Evolutionary conservation across 2,797 vertebrate genomes (phyloP).

Genomic region (Vespertilio murinus): DNA sequence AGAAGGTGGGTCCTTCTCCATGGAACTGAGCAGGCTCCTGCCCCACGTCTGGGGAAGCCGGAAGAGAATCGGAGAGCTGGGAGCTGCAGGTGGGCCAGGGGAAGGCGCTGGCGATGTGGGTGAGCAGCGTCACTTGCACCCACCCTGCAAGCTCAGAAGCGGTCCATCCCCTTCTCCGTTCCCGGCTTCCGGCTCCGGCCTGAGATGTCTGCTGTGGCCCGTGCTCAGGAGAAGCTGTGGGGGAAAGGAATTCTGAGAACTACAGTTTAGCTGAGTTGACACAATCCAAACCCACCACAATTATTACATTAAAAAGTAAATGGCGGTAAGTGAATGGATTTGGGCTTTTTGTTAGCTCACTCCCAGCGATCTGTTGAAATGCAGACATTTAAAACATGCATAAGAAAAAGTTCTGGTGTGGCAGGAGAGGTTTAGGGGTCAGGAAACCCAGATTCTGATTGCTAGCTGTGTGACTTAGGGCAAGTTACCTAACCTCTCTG

Average conservation of each 20-base stretch:
- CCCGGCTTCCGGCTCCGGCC: accelerated
- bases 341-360: neutral
- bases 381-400: neutral
- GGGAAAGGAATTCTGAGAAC: neutral
- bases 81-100: accelerated
- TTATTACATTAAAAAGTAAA: neutral
- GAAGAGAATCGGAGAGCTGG: accelerated
- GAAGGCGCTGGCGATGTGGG: accelerated
- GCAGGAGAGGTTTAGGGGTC: neutral
- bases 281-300: neutral
- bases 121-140: accelerated
- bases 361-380: neutral
- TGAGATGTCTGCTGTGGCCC: neutral
- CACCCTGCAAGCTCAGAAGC: accelerated
- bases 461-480: neutral
- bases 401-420: neutral
- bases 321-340: neutral
- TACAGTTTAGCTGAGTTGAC: neutral
- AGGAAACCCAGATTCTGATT: neutral
- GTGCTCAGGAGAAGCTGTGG: neutral
- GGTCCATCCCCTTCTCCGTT: accelerated
- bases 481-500: neutral
- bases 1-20: neutral
- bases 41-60: accelerated
- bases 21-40: neutral